Evolutionary conservation across 2,888 invertebrate species (phyloP), one percentile per base, ranked within the genome.

Genomic region (Diaphora mendica): DNA sequence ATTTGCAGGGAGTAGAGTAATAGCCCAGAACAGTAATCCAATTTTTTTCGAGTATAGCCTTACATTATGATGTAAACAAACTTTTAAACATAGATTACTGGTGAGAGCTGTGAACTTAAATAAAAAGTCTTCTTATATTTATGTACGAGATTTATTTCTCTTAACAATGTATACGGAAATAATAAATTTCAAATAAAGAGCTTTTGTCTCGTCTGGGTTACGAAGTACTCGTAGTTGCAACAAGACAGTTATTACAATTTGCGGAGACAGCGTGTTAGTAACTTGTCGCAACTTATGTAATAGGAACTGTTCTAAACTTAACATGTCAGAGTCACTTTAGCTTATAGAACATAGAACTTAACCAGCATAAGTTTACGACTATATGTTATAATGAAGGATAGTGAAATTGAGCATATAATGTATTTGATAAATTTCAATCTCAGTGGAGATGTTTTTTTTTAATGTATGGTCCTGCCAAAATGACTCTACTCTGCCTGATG

Each of bases 221-320:
- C 64, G 71, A 68, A 71, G 71, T n/a, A n/a, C n/a, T n/a, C n/a
- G n/a, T 71, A 48, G 69, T 42, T 66, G 23, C 42, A 51, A 42
- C 55, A 64, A 71, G 68, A 69, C 71, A 68, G 64, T 71, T 75
- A 71, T 75, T 68, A 71, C 68, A 71, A 64, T 71, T 68, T 71
- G 64, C 59, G 65, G 68, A n/a, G 75, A 68, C 71, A 75, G 30
- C 48, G 65, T 65, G 64, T 70, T 65, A 64, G 48, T 20, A 73
- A 69, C 65, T 75, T 68, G 69, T 30, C 39, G 39, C 48, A 48
- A 68, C 55, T 72, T 68, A 15, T 39, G 51, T 68, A 20, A 64
- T 72, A 68, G 62, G 26, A 33, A 20, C 13, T 35, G 51, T 30
- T 64, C 35, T 44, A 44, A 67, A 30, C 44, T 48, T 51, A 39